Conservation (phyloP, 2,113 vertebrate species). For the Cygnus buccinator region DNA sequence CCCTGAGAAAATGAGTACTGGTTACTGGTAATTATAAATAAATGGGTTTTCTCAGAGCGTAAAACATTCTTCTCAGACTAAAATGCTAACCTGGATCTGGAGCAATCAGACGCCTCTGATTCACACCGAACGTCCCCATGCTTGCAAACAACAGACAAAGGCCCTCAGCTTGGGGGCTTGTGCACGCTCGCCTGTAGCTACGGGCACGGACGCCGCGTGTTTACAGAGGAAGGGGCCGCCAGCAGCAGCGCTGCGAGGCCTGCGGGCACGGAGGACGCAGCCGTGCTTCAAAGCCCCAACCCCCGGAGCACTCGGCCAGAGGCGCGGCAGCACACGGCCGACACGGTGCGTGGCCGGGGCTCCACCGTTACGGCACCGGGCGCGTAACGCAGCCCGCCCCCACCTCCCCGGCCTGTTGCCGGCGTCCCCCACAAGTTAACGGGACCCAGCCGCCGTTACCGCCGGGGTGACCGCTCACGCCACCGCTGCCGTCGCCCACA, state of each 20-base stretch:
- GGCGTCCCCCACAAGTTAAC: too few species aligned
- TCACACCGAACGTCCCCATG: background rate
- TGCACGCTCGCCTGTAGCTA: accelerated
- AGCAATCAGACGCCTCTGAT: background rate
- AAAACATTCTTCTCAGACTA: background rate
- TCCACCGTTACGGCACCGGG: too few species aligned
- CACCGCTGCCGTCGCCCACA: too few species aligned
- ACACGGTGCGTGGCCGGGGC: too few species aligned
- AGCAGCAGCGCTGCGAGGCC: background rate
- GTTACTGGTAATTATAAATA: background rate
- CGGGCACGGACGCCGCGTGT: accelerated
- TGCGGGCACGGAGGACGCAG: too few species aligned
- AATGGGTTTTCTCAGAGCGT: background rate
- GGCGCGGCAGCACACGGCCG: accelerated
- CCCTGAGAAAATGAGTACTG: background rate
- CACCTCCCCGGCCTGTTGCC: too few species aligned
- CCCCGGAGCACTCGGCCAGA: background rate
- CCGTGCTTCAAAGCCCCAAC: background rate
- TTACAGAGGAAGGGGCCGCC: background rate
- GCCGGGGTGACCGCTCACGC: too few species aligned
- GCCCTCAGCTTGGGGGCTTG: background rate
- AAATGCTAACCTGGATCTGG: background rate
- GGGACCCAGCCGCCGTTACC: too few species aligned
- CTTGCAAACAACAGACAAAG: background rate
- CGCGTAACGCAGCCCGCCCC: too few species aligned